Evolutionary conservation across 2,113 vertebrate genomes (phyloP).

Genomic region (Rana temporaria): DNA sequence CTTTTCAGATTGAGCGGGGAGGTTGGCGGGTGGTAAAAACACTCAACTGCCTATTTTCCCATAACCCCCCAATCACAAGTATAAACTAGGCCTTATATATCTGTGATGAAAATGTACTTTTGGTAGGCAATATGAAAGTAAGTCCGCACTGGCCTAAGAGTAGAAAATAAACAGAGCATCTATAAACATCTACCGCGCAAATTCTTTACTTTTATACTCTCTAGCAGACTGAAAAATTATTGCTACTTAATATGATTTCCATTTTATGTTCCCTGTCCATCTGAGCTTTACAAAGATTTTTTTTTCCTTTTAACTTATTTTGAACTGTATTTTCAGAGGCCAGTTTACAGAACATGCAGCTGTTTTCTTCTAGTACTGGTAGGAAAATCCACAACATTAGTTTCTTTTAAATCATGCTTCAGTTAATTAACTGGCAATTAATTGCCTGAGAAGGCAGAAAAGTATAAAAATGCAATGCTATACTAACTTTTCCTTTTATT

Average conservation of each 20-base stretch:
- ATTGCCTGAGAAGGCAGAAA: background rate
- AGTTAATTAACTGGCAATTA: conserved; percentile 1
- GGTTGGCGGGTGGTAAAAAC: too few species aligned
- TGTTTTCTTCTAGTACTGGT: conserved; percentile 37
- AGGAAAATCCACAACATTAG: background rate
- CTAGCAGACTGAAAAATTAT: too few species aligned
- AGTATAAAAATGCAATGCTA: background rate
- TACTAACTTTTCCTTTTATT: background rate
- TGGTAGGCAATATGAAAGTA: too few species aligned
- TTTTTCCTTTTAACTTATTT: conserved; percentile 2
- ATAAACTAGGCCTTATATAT: too few species aligned
- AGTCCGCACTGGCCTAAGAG: too few species aligned
- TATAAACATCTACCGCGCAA: too few species aligned
- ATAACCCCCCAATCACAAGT: too few species aligned
- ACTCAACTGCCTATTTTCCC: too few species aligned
- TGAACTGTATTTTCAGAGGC: conserved; percentile 36
- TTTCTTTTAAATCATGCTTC: background rate
- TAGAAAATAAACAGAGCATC: too few species aligned
- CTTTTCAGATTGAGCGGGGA: too few species aligned
- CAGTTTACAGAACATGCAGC: conserved; percentile 10
- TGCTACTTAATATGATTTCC: background rate
- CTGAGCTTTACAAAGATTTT: background rate
- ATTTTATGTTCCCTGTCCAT: background rate
- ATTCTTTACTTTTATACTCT: too few species aligned
- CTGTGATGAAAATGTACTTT: too few species aligned